Base-by-base conservation (phyloP, 2,888 invertebrate species). In the Troides helena region DNA sequence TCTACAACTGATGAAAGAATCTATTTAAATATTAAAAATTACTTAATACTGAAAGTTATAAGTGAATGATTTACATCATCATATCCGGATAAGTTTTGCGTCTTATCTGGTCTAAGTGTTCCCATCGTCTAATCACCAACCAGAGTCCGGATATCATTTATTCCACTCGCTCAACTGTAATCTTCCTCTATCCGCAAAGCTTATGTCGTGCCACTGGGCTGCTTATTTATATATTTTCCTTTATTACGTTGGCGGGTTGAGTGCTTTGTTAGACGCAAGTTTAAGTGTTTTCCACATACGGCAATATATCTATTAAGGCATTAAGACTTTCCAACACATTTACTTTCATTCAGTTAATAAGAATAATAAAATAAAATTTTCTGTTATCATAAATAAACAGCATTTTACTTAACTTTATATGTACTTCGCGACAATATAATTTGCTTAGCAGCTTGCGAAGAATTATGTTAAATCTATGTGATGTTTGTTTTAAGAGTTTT, bases 101-200 rank as follows among this genome's bases (percentile, higher is more conserved):
- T 62, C 17, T 43, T 18, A 59, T 60, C 23, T 50, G n/a, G 39
- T 30, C 18, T 65, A 39, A 60, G 59, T 61, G 60, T 65, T 60
- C 65, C 65, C 62, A 63, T 59, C 53, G 63, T 62, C 63, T 75
- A 75, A 76, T 74, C 74, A 72, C n/a, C 56, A 65, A 62, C 69
- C 72, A 66, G 62, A 60, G 66, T 69, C 62, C 72, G 68, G 74
- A 74, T 73, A 74, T 74, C 73, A 74, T 76, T 74, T 76, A 74
- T 68, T 76, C 75, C 72, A 72, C 71, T 74, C 68, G 66, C 66
- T 63, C 59, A 70, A 68, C 61, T 66, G 70, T 73, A 75, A 76
- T 71, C 74, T 72, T 69, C 46, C 67, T 72, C 71, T 69, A 74
- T 72, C 71, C 72, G 60, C 65, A 64, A 71, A 73, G 74, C 72